A percentile compares a stretch with the other conserved stretches of the same genome.
Conservation (phyloP, 2,797 vertebrate species). For the Bufotes viridis region DNA sequence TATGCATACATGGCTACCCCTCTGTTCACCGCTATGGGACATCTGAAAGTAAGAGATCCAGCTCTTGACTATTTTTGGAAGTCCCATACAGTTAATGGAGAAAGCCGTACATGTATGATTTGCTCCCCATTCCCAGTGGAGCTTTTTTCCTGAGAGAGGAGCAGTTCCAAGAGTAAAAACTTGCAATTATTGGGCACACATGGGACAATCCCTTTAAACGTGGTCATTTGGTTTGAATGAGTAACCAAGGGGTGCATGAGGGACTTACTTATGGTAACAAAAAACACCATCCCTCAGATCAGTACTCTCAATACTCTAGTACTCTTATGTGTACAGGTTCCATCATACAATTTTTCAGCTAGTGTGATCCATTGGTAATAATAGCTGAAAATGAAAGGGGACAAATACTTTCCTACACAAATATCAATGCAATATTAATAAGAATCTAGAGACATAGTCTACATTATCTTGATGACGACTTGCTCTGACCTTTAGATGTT, state of each 20-base stretch:
- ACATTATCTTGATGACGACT: not conserved
- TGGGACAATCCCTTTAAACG: not conserved
- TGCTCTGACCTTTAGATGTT: constrained; percentile 4
- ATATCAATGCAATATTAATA: not conserved
- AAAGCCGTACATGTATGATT: too few relatives aligned
- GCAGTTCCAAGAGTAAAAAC: too few relatives aligned
- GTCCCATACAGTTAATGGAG: too few relatives aligned
- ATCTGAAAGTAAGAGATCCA: too few relatives aligned
- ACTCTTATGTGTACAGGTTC: not conserved
- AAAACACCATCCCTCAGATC: not conserved
- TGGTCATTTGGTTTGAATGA: not conserved
- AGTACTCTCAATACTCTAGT: too few relatives aligned
- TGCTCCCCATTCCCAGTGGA: too few relatives aligned
- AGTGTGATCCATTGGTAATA: not conserved
- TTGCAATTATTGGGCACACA: too few relatives aligned
- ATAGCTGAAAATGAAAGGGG: not conserved
- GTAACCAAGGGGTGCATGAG: not conserved
- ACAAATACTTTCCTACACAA: not conserved
- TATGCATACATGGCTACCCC: too few relatives aligned
- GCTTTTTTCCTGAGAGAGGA: too few relatives aligned
- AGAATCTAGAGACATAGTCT: not conserved
- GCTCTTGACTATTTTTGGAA: too few relatives aligned
- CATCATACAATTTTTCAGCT: not conserved
- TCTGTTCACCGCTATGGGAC: too few relatives aligned
- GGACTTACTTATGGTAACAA: not conserved